Evolutionary conservation across 1,140 invertebrate species (phyloP).

Genomic region (Orchestia grillus): DNA sequence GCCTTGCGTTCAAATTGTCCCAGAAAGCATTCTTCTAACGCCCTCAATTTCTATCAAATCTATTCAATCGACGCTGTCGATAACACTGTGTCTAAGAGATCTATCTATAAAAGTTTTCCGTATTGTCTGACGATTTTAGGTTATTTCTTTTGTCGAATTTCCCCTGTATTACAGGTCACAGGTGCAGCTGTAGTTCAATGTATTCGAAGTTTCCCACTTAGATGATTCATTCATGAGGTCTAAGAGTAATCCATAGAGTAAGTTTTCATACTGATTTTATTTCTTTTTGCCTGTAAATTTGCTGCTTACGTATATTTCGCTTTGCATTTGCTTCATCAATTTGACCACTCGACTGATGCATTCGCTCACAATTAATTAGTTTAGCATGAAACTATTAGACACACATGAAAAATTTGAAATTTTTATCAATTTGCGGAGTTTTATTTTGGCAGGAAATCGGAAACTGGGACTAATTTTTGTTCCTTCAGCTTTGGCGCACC

Average conservation of each 20-base stretch:
- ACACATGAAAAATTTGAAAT: background rate
- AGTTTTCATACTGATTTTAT: background rate
- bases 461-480: background rate
- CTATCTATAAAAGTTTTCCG: background rate
- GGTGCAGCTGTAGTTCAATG: background rate
- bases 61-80: background rate
- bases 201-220: background rate
- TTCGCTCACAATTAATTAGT: background rate
- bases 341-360: background rate
- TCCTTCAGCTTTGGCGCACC: background rate
- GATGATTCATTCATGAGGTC: background rate
- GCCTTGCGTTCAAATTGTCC: background rate
- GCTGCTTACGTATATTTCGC: background rate
- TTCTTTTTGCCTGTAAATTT: background rate
- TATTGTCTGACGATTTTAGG: background rate
- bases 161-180: too few species aligned
- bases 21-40: background rate
- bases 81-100: background rate
- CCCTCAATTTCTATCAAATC: background rate
- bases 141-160: background rate
- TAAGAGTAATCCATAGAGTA: background rate
- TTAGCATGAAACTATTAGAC: background rate
- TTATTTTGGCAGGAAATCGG: background rate
- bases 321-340: background rate
- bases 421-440: background rate